phyloP scores from a whole-genome alignment of 1,140 invertebrate species.

The Kradibia gibbosae region DNA sequence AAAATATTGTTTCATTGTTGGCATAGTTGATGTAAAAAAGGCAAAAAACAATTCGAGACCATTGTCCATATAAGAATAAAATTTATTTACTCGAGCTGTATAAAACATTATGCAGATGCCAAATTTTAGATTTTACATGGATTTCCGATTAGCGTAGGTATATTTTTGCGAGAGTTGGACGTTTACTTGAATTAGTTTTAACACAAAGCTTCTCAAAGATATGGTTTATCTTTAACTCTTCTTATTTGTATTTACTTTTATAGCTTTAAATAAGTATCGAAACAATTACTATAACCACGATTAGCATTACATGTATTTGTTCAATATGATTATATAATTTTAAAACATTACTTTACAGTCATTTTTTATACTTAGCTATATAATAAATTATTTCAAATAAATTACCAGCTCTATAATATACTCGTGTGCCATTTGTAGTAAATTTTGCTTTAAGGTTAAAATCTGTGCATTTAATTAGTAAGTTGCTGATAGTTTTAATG shows the following conservation, averaged over 20 bases:
- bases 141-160: slow-evolving; percentile 17
- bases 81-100: slow-evolving; percentile 26
- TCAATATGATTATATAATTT: neutral
- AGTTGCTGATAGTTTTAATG: slow-evolving; percentile 36
- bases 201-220: neutral
- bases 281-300: neutral
- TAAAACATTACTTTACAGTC: neutral
- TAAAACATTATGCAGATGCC: slow-evolving; percentile 43
- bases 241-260: neutral
- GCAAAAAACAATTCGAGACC: slow-evolving; percentile 21
- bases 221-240: neutral
- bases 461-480: slow-evolving; percentile 35
- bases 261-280: slow-evolving; percentile 9
- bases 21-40: slow-evolving; percentile 27
- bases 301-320: neutral
- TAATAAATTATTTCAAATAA: slow-evolving; percentile 35
- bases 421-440: slow-evolving; percentile 45
- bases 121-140: slow-evolving; percentile 41
- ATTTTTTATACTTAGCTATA: neutral
- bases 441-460: slow-evolving; percentile 38
- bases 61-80: slow-evolving; percentile 11
- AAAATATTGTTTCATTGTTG: slow-evolving; percentile 30
- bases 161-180: slow-evolving; percentile 31
- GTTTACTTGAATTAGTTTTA: slow-evolving; percentile 30
- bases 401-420: slow-evolving; percentile 41